phyloP scores from a whole-genome alignment of 64 coral and sea anemone genomes.

The Hydrozoanthus tunicans region DNA sequence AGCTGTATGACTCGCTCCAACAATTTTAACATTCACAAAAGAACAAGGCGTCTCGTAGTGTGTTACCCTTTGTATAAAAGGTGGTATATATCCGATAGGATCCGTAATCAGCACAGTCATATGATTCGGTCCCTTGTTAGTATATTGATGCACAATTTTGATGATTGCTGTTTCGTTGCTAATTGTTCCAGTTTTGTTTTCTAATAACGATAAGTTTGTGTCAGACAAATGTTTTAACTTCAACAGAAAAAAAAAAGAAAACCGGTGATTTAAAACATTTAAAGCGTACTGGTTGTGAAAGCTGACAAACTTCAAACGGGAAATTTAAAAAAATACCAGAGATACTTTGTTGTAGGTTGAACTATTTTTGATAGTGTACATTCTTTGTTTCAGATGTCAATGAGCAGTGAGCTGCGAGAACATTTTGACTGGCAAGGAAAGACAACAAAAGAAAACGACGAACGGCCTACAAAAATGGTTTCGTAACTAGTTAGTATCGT shows the following conservation, averaged over 20 bases:
- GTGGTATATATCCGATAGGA: not conserved
- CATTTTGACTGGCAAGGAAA: too few species aligned
- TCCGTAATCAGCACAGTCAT: conserved; percentile 36
- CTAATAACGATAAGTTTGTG: not conserved
- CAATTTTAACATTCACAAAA: conserved; percentile 43
- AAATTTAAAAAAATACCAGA: too few species aligned
- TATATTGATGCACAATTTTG: conserved; percentile 26
- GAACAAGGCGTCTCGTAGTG: conserved; percentile 18
- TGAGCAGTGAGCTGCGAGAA: too few species aligned
- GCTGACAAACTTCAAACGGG: too few species aligned
- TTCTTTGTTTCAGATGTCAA: too few species aligned
- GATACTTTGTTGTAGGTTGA: too few species aligned
- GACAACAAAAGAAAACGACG: too few species aligned
- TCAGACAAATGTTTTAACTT: not conserved
- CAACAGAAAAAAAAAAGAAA: not conserved
- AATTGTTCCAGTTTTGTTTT: conserved; percentile 4
- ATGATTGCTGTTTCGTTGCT: not conserved
- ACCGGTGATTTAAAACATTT: too few species aligned
- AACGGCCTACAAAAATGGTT: too few species aligned
- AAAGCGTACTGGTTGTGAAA: too few species aligned
- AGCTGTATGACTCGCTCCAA: conserved; percentile 30
- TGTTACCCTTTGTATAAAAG: conserved; percentile 14
- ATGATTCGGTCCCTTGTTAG: conserved; percentile 5
- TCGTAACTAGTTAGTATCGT: too few species aligned
- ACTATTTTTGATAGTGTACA: too few species aligned